Conservation (phyloP, 2,888 invertebrate genomes). For the Anarsia innoxiella region DNA sequence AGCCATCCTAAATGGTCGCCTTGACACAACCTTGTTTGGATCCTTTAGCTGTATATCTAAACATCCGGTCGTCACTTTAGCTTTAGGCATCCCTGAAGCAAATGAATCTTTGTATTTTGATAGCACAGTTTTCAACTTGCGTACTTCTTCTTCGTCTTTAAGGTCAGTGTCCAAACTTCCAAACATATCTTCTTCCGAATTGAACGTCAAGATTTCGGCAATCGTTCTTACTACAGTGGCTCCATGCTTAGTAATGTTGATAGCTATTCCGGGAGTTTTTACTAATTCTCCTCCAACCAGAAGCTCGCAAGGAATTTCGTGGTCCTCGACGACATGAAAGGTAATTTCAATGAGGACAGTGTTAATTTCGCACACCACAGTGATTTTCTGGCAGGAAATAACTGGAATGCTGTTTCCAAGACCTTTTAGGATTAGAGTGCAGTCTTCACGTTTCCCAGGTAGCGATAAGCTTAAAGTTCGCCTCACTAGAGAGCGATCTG, state of each 20-base stretch:
- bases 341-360: neutral
- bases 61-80: constrained; percentile 9
- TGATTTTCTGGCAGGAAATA: neutral
- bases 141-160: neutral
- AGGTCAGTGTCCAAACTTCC: neutral
- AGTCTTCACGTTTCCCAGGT: constrained; percentile 2
- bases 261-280: constrained; percentile 2
- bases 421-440: too few relatives aligned
- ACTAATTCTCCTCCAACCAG: neutral
- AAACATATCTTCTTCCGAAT: neutral
- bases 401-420: too few relatives aligned
- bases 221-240: constrained; percentile 5
- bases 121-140: neutral
- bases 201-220: neutral
- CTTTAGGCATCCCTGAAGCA: constrained; percentile 10
- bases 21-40: constrained; percentile 10
- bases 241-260: constrained; percentile 4
- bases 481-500: neutral
- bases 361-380: neutral
- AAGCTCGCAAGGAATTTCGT: constrained; percentile 1
- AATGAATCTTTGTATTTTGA: constrained; percentile 1
- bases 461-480: neutral
- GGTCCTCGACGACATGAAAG: constrained; percentile 2
- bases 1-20: constrained; percentile 13
- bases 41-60: constrained; percentile 11